Evolutionary conservation across 2,113 vertebrate species (phyloP).

Genomic region (Mixornis gularis): DNA sequence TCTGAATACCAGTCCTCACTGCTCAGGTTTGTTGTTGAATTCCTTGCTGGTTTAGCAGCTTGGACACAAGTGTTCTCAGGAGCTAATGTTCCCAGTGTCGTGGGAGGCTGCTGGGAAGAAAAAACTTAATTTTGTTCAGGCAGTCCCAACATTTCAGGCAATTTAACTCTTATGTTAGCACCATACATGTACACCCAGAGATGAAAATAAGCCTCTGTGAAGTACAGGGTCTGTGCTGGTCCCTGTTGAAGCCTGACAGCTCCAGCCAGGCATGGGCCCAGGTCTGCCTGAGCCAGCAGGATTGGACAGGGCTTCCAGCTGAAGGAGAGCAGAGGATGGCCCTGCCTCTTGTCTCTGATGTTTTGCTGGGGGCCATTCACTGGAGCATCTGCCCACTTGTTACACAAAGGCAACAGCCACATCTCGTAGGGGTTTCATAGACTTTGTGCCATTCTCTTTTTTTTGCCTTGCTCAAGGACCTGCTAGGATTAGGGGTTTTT

Average conservation of each 20-base stretch:
- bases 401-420: not conserved
- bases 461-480: not conserved
- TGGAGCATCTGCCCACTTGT: not conserved
- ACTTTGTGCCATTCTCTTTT: not conserved
- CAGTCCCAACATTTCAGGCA: not conserved
- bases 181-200: accelerated
- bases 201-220: not conserved
- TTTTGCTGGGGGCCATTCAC: not conserved
- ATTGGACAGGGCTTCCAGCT: not conserved
- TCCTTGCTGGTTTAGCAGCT: not conserved
- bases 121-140: not conserved
- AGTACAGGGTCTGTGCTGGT: not conserved
- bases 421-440: not conserved
- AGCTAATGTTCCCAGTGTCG: not conserved
- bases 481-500: not conserved
- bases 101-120: not conserved
- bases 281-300: accelerated
- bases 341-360: not conserved
- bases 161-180: not conserved
- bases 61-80: not conserved
- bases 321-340: not conserved
- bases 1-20: not conserved
- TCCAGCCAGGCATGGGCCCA: not conserved
- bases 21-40: not conserved
- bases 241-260: not conserved